Evolutionary conservation across 30 jellyfish, hydroid and myxozoan species (phyloP).

Genomic region (Clytia hemisphaerica): DNA sequence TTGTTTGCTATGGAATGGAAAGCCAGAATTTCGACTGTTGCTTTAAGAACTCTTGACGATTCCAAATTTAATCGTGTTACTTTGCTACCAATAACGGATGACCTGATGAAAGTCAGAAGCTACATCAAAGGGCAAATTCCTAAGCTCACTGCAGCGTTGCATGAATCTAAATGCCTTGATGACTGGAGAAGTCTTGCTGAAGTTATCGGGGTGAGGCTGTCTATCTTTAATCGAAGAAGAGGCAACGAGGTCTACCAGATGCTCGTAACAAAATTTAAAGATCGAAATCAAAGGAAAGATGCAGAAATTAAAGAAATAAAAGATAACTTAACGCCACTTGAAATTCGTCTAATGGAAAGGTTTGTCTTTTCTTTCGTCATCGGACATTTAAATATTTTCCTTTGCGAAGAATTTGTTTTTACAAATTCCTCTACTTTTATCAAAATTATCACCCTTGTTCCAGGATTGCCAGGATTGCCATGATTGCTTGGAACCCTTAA

Average conservation of each 20-base stretch:
- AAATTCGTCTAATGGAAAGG: slow-evolving; percentile 37
- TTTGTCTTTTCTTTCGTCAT: background rate
- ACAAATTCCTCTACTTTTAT: no score
- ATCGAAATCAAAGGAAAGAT: slow-evolving; percentile 18
- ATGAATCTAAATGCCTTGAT: background rate
- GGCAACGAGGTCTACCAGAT: slow-evolving; percentile 36
- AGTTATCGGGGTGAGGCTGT: slow-evolving; percentile 24
- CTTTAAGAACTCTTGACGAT: slow-evolving; percentile 25
- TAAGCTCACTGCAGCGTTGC: slow-evolving; percentile 1
- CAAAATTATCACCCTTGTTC: no score
- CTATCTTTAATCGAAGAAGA: slow-evolving; percentile 32
- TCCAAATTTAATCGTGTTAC: slow-evolving; percentile 15
- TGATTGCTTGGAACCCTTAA: no score
- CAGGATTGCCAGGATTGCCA: no score
- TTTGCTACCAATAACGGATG: slow-evolving; percentile 26
- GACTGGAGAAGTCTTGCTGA: slow-evolving; percentile 34
- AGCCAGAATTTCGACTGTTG: background rate
- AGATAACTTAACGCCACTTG: slow-evolving; percentile 26
- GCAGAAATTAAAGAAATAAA: slow-evolving; percentile 25
- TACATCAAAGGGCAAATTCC: slow-evolving; percentile 24
- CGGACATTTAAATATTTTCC: background rate
- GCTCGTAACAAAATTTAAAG: slow-evolving; percentile 10
- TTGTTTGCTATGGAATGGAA: background rate
- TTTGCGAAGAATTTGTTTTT: no score
- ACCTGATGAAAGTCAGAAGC: slow-evolving; percentile 21